phyloP scores from a whole-genome alignment of 2,888 invertebrate species.

The Aphodius granarius region DNA sequence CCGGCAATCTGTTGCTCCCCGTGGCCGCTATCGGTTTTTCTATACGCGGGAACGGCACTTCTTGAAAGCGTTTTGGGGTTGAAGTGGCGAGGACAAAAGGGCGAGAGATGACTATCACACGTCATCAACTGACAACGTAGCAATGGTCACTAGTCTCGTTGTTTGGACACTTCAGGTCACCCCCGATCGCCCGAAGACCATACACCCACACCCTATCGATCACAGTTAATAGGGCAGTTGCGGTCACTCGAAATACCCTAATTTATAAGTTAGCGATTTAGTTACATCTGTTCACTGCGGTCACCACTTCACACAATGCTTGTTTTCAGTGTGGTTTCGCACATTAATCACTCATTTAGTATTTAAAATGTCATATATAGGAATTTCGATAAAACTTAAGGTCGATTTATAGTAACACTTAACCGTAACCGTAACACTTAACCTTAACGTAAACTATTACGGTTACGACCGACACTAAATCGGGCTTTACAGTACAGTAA shows the following conservation, averaged over 20 bases:
- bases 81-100: constrained; percentile 26
- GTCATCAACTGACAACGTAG: constrained; percentile 18
- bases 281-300: not conserved
- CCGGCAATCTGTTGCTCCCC: not conserved
- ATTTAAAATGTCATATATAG: not conserved
- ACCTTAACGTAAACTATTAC: no score
- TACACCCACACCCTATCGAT: constrained; percentile 31
- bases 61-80: not conserved
- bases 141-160: constrained; percentile 22
- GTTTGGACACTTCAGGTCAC: constrained; percentile 41
- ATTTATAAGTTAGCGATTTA: not conserved
- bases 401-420: no score
- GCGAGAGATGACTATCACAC: constrained; percentile 25
- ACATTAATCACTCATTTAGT: not conserved
- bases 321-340: not conserved
- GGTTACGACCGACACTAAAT: no score
- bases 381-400: no score
- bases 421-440: no score
- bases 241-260: not conserved
- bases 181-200: constrained; percentile 37
- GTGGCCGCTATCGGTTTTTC: not conserved
- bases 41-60: not conserved
- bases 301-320: not conserved
- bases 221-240: not conserved
- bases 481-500: no score